Evolutionary conservation across 2,888 invertebrate species (phyloP).

Genomic region (Cepaea hortensis): DNA sequence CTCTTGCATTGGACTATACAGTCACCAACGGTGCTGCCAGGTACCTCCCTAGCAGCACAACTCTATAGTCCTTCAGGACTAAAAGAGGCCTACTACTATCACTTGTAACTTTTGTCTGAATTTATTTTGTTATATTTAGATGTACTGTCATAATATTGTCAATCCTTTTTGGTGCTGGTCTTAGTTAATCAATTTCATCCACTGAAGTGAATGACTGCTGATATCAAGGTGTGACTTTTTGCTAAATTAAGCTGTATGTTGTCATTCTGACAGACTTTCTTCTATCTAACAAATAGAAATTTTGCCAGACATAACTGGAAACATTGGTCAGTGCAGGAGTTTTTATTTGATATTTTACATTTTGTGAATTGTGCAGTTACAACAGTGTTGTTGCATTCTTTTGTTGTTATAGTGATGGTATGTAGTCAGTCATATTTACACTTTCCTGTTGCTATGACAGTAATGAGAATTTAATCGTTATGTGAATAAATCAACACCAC

Average conservation of each 20-base stretch:
- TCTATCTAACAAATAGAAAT: not conserved
- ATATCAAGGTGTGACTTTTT: not conserved
- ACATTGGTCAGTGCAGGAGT: conserved; percentile 14
- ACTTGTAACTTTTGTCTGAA: too few species aligned
- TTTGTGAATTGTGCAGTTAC: not conserved
- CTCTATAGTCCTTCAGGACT: too few species aligned
- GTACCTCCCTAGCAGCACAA: too few species aligned
- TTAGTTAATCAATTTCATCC: not conserved
- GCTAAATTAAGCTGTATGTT: not conserved
- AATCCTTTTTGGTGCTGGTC: not conserved
- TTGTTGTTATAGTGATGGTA: conserved; percentile 4
- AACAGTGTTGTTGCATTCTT: conserved; percentile 19
- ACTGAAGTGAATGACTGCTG: not conserved
- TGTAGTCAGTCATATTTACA: too few species aligned
- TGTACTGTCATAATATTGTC: not conserved
- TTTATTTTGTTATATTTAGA: not conserved
- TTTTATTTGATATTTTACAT: not conserved
- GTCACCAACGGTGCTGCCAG: too few species aligned
- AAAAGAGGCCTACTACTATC: too few species aligned
- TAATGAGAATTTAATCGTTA: too few species aligned
- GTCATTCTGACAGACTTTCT: not conserved
- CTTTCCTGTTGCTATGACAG: too few species aligned
- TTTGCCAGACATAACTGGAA: conserved; percentile 24
- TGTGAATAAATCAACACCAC: too few species aligned
- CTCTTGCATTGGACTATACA: too few species aligned